Base-by-base conservation (phyloP, 2,888 invertebrate species). In the Ochlodes sylvanus region DNA sequence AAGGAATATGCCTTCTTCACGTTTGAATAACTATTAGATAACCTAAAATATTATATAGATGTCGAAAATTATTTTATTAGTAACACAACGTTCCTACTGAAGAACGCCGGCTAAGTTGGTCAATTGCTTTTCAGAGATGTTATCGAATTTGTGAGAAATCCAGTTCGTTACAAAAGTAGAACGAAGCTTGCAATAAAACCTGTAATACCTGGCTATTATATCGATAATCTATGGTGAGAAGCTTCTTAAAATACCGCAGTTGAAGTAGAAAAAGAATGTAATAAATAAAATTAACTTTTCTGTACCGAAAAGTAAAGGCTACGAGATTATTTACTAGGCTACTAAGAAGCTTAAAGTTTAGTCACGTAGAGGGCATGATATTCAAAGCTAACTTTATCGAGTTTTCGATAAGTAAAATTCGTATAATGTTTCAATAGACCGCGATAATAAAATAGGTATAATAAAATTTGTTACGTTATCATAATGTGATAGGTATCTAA, bases 81-180 rank as follows among this genome's bases (percentile, higher is more conserved):
- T 50, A 56, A 65, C 41, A 65, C 52, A 52, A 60, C 34, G 58
- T 66, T 60, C 38, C 17, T n/a, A 66, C 17, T 17, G 42, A 44
- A 41, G 19, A 34, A 54, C 42, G 17, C 7, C 17, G 1, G 15
- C 54, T 66, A 66, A 66, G 66, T 66, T 66, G 66, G 60, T 66
- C 60, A 66, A 66, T 66, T 44, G 60, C 41, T 60, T 66, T 66
- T 41, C 60, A 32, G 60, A 66, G 60, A 66, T 60, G 60, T 60
- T 60, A 66, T 66, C 67, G 47, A 32, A 38, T n/a, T 67, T 47
- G 41, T 50, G 66, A 55, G 47, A 34, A 67, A 61, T 62, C 61
- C 61, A 15, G 55, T n/a, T 27, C 34, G 44, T 60, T 60, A 55
- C 27, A 55, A 47, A 67, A 67, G 47, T 67, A 38, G 66, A 32